Percentiles rank a stretch among this genome's conserved stretches.
Conservation (phyloP, 2,113 vertebrate species). For the Plecotus auritus region DNA sequence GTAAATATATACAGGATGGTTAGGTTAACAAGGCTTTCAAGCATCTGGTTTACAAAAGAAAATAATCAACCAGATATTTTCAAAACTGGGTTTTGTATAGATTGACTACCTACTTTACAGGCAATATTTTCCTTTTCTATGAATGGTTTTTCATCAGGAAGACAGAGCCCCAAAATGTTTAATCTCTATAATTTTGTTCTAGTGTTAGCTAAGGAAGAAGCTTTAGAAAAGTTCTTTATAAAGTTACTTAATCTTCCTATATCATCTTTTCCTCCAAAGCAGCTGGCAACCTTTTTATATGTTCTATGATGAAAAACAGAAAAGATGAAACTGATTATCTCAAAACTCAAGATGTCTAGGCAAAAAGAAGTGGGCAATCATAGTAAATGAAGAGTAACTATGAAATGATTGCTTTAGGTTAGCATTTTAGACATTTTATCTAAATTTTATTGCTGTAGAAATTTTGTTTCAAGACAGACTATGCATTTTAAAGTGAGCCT, state of each 20-base stretch:
- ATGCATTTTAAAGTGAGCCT: slow-evolving; percentile 41
- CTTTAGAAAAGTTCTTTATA: neutral
- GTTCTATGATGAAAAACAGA: slow-evolving; percentile 12
- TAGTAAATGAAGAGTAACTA: slow-evolving; percentile 26
- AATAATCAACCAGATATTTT: neutral
- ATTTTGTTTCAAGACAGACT: slow-evolving; percentile 46
- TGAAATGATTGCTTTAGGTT: slow-evolving; percentile 21
- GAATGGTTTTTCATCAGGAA: neutral
- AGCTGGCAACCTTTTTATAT: neutral
- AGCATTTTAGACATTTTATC: slow-evolving; percentile 45
- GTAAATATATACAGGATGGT: neutral
- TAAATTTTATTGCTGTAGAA: slow-evolving; percentile 46
- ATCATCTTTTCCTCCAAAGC: neutral
- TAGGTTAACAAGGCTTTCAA: neutral
- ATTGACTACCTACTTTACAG: neutral
- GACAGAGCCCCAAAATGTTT: neutral
- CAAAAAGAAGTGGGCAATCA: neutral
- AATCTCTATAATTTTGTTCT: neutral
- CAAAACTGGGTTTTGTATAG: neutral
- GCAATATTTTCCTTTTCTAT: neutral
- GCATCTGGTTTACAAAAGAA: neutral
- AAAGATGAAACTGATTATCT: neutral
- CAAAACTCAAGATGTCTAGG: neutral
- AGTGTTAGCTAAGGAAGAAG: neutral
- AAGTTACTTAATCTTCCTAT: neutral